Conservation (phyloP, 2,797 vertebrate species). For the Eidolon dupreanum region DNA sequence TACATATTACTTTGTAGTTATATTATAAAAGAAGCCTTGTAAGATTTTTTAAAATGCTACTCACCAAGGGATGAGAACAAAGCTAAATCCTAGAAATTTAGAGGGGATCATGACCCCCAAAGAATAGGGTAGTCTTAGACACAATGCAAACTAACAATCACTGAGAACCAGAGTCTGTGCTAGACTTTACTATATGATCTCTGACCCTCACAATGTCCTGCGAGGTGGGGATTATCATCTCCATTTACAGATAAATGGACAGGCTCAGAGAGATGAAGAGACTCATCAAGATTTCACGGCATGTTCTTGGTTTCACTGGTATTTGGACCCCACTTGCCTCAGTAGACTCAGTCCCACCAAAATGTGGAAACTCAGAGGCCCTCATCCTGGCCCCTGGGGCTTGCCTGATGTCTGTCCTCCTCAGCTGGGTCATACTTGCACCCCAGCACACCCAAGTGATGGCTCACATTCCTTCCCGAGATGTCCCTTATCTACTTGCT, state of each 20-base stretch:
- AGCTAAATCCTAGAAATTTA: background rate
- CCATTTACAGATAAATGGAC: background rate
- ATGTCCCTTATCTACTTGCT: background rate
- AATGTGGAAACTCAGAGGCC: background rate
- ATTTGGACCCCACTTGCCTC: background rate
- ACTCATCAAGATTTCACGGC: background rate
- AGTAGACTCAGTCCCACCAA: background rate
- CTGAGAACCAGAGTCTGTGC: background rate
- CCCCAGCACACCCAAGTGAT: background rate
- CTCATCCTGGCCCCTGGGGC: fast-evolving
- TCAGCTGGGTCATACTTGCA: background rate
- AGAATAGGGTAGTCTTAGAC: background rate
- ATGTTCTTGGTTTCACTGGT: background rate
- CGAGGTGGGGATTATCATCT: background rate
- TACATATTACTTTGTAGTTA: background rate
- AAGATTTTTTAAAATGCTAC: background rate
- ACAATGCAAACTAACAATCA: fast-evolving
- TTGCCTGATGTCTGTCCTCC: background rate
- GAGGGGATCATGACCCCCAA: fast-evolving
- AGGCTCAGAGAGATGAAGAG: background rate
- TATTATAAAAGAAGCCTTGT: background rate
- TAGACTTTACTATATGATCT: background rate
- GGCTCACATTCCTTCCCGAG: background rate
- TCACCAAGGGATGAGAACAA: background rate
- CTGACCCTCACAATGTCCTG: background rate